Evolutionary conservation across 2,888 invertebrate species (phyloP), one percentile per base, ranked within the genome.

Genomic region (Drosophila barbarae): DNA sequence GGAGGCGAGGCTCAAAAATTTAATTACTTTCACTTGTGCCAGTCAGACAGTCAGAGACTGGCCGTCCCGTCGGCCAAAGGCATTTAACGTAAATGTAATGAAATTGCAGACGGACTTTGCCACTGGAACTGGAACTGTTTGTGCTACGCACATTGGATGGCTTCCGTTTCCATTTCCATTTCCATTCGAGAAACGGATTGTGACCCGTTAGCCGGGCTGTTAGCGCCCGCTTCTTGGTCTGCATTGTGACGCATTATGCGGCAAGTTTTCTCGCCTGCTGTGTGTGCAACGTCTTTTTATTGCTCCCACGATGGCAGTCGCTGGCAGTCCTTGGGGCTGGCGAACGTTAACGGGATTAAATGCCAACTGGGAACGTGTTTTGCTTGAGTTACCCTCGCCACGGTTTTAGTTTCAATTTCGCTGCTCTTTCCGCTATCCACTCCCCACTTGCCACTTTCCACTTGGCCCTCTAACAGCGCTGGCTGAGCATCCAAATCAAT

Each of bases 21-120:
- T 84, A 81, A 81, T 81, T 81, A 81, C 84, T 84, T 81, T 84
- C 81, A 84, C 78, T 84, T 75, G 76, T 79, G 76, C 30, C 71
- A 68, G 59, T 55, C 70, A 53, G 39, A 41, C 55, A 46, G 35
- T 42, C 47, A 21, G 30, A 13, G 32, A 64, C 35, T 15, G 39
- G 63, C 15, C 36, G 65, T 23, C 23, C 23, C 54, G 39, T 34
- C 56, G 72, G 76, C 78, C 74, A 72, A 81, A 69, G 77, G 77
- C 77, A 78, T 78, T 78, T 78, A 81, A 81, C 82, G 81, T 76
- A 72, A 81, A 76, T 74, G 79, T 77, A 77, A 77, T 78, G 74
- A 81, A 78, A 81, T 76, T 69, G 76, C 69, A 74, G 58, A 65
- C 65, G 57, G 58, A 52, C 73, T 12, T 12, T 36, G 36, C 23